phyloP scores from a whole-genome alignment of 2,113 vertebrate species.

The Girardinichthys multiradiatus region DNA sequence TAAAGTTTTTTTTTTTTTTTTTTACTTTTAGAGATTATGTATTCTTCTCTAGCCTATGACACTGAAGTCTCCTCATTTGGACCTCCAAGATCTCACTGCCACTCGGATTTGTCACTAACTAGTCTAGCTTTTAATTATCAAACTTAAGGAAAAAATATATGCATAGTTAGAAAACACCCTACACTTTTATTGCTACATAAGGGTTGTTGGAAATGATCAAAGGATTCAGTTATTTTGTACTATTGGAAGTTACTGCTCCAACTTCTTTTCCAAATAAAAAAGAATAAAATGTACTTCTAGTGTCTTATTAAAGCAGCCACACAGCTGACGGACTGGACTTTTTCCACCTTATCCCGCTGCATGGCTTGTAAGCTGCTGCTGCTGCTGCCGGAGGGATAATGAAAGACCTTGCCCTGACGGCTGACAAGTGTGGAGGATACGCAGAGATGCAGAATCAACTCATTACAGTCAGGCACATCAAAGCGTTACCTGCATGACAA shows the following conservation, averaged over 20 bases:
- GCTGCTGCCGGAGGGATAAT: slow-evolving; percentile 51
- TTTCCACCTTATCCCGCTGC: slow-evolving; percentile 37
- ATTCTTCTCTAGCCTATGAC: not conserved
- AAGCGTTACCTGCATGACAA: slow-evolving; percentile 54
- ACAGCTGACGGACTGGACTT: slow-evolving; percentile 24
- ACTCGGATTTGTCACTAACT: not conserved
- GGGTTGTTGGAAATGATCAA: not conserved
- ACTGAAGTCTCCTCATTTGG: not conserved
- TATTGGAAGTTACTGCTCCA: not conserved
- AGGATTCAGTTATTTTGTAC: not conserved
- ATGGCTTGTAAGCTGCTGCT: slow-evolving; percentile 52
- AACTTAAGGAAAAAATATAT: not conserved
- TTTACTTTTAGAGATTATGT: not conserved
- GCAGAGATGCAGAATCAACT: slow-evolving; percentile 55
- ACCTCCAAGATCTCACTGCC: not conserved
- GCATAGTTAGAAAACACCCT: not conserved
- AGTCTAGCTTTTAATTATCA: not conserved
- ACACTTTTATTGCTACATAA: not conserved
- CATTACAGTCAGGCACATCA: slow-evolving; percentile 49
- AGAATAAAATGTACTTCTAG: slow-evolving; percentile 1
- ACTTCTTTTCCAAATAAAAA: slow-evolving; percentile 5
- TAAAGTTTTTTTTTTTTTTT: not conserved
- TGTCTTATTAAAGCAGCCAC: slow-evolving; percentile 27
- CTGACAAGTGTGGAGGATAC: slow-evolving; percentile 63
- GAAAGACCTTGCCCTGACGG: slow-evolving; percentile 50